These are phyloP conservation scores for Saguinus oedipus DNA, from an alignment of 2,797 vertebrate genomes.

Conservation along the genomic window DNA sequence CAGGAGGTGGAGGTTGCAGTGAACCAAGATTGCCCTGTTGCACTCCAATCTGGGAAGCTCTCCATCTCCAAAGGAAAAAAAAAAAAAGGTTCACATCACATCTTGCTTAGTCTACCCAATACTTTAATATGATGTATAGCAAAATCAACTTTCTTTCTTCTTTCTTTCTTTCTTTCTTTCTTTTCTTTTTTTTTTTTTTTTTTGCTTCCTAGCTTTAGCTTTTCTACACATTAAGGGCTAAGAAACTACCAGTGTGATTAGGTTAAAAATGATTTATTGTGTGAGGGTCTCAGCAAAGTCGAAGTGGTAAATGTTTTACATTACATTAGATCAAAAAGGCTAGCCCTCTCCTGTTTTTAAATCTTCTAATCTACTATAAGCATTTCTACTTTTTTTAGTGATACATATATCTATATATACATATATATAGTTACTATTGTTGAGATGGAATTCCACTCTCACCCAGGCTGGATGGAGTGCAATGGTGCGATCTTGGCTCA, in stretches of 20 bases:
- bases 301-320: constrained; percentile 39
- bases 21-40: too few species aligned
- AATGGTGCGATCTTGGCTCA: not conserved
- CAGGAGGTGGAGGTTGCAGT: not conserved
- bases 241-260: not conserved
- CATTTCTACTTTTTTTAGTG: constrained; percentile 5
- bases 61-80: too few species aligned
- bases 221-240: constrained; percentile 10
- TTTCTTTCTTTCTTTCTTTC: not conserved
- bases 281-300: not conserved
- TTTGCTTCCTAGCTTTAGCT: constrained; percentile 27
- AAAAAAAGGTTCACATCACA: not conserved
- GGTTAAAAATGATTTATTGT: not conserved
- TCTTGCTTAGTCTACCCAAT: constrained; percentile 1
- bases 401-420: not conserved
- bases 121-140: not conserved
- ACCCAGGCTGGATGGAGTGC: not conserved
- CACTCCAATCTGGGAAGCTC: too few species aligned
- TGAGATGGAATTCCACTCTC: not conserved
- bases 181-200: not conserved
- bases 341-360: not conserved
- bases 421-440: not conserved
- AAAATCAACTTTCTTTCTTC: constrained; percentile 42
- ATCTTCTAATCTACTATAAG: constrained; percentile 4
- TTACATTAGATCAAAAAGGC: constrained; percentile 38